A percentile compares a stretch with the other conserved stretches of the same genome.
These are phyloP conservation scores for Adrianichthys oophorus DNA, from an alignment of 2,797 vertebrate species.

Conservation along the genomic window DNA sequence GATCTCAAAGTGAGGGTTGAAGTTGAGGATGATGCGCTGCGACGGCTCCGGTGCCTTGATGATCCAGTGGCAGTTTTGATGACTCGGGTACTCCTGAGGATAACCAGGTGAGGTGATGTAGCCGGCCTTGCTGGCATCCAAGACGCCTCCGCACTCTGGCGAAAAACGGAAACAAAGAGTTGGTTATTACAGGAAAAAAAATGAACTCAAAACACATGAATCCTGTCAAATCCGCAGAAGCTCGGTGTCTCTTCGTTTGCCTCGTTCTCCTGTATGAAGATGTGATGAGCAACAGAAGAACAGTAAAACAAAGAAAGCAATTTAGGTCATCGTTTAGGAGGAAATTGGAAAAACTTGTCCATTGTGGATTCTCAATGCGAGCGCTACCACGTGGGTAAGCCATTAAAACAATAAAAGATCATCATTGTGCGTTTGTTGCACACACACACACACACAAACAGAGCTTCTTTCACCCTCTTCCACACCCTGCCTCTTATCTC, in stretches of 20 bases:
- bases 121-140: slow-evolving; percentile 91
- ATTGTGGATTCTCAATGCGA: slow-evolving; percentile 59
- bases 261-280: slow-evolving; percentile 36
- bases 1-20: slow-evolving; percentile 98
- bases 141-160: slow-evolving; percentile 80
- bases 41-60: slow-evolving; percentile 90
- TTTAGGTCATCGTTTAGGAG: slow-evolving; percentile 54
- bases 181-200: slow-evolving; percentile 1
- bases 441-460: slow-evolving; percentile 6
- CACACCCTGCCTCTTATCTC: slow-evolving; percentile 73
- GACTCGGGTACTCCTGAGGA: slow-evolving; percentile 94
- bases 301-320: slow-evolving; percentile 71
- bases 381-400: slow-evolving; percentile 39
- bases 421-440: slow-evolving; percentile 40
- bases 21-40: slow-evolving; percentile 98
- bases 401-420: slow-evolving; percentile 73
- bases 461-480: slow-evolving; percentile 46
- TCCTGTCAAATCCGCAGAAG: not conserved
- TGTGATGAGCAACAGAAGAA: slow-evolving; percentile 59
- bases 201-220: not conserved
- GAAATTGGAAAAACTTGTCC: slow-evolving; percentile 65
- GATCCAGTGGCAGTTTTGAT: slow-evolving; percentile 96
- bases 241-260: slow-evolving; percentile 23
- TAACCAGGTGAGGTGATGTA: slow-evolving; percentile 98
- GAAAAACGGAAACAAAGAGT: not conserved